Base-by-base conservation (phyloP, 2,113 vertebrate species). In the Tragulus kanchil region DNA sequence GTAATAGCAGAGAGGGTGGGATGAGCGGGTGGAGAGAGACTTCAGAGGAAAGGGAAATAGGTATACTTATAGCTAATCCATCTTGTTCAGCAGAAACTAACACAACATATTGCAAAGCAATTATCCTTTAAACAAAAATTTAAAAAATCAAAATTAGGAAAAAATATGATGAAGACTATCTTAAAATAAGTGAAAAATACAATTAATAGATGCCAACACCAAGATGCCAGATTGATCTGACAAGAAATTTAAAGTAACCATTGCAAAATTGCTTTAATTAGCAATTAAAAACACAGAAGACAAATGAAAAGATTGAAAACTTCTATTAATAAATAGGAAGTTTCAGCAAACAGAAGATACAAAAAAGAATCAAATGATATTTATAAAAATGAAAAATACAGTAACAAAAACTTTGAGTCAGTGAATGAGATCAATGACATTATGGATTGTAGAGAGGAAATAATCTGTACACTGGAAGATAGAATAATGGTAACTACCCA, bases 271-370 rank as follows among this genome's bases (percentile, higher is more conserved):
- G 5, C 78, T 65, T 85, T 61, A 56, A 21, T 5, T 2, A 91
- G 5, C 8, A 59, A 94, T 42, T 56, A 42, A 3, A n/a, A 93
- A 93, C 17, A 58, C 21, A 50, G 4, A 31, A 81, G 79, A 81
- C 61, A 85, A 89, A 79, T 59, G 9, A n/a, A 90, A 92, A 58
- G 25, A 36, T 28, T 48, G 26, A 96, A 93, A 78, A 82, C 1
- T 28, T 89, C 26, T 82, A 8, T 25, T 88, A 91, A 91, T 89
- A 48, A 77, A 86, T 48, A 23, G 71, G 85, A 79, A 90, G 36
- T 52, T 0, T 78, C 15, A 54, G 25, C 12, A 88, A 50, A 31
- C 7, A 42, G 8, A 92, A 77, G 42, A 31, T 23, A 52, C 4
- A 15, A 86, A 92, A 58, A 67, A 61, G n/a, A 88, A 48, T 6